Conservation (phyloP, 1,140 invertebrate genomes). For the Holcopasites calliopsidis region DNA sequence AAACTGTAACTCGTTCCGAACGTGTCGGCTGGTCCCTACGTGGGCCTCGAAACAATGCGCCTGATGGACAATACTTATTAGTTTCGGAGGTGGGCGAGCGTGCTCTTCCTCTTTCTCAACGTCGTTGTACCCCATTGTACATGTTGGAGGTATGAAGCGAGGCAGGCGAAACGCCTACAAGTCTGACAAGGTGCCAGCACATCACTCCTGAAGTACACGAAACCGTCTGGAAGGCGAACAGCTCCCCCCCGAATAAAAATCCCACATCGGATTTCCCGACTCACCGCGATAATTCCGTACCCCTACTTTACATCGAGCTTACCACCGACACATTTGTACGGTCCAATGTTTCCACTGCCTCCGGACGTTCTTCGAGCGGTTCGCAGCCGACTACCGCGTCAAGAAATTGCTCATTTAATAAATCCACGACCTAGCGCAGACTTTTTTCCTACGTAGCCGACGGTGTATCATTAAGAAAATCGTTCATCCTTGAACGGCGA, state of each 20-base stretch:
- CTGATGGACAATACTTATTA: conserved; percentile 74
- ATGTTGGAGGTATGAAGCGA: conserved; percentile 64
- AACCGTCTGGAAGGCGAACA: conserved; percentile 47
- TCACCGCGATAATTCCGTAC: conserved; percentile 42
- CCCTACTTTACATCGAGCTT: conserved; percentile 6
- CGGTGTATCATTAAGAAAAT: not conserved
- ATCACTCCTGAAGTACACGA: conserved; percentile 61
- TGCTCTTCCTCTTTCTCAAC: conserved; percentile 55
- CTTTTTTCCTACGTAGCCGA: not conserved
- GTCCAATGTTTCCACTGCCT: too few species aligned
- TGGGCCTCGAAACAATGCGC: conserved; percentile 70
- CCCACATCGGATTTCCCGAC: conserved; percentile 44
- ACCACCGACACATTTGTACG: not conserved
- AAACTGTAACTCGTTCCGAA: conserved; percentile 63
- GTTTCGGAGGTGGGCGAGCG: conserved; percentile 69
- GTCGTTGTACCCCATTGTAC: conserved; percentile 65
- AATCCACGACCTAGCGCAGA: not conserved
- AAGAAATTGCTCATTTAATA: conserved; percentile 32
- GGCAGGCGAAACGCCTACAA: conserved; percentile 68
- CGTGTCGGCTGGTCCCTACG: conserved; percentile 58
- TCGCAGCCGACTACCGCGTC: not conserved
- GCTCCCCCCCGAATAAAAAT: conserved; percentile 35
- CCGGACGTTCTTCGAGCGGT: not conserved
- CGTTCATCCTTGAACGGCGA: not conserved
- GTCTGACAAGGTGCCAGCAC: conserved; percentile 61